Evolutionary conservation across 2,888 invertebrate species (phyloP).

Genomic region (Osedax fenrisi): DNA sequence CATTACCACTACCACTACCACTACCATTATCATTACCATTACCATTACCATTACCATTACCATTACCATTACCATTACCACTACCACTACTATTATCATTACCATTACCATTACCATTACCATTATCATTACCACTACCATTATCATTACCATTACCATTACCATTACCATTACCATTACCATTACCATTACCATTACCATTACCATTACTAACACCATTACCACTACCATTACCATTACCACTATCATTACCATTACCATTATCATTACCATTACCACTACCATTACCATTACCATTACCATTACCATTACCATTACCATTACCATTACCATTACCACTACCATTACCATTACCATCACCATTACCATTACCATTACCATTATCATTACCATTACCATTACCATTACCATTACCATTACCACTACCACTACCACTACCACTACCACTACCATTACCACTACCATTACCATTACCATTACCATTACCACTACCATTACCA

Average conservation of each 20-base stretch:
- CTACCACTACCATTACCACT: slow-evolving; percentile 24
- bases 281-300: too few species aligned
- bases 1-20: not conserved
- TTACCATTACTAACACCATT: slow-evolving; percentile 1
- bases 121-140: slow-evolving; percentile 9
- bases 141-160: slow-evolving; percentile 12
- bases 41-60: slow-evolving; percentile 52
- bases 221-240: not conserved
- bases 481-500: not conserved
- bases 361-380: slow-evolving; percentile 16
- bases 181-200: slow-evolving; percentile 15
- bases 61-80: slow-evolving; percentile 43
- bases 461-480: slow-evolving; percentile 21
- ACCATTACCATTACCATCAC: slow-evolving; percentile 18
- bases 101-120: slow-evolving; percentile 33
- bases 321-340: too few species aligned
- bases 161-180: slow-evolving; percentile 19
- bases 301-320: too few species aligned
- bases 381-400: slow-evolving; percentile 4
- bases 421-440: slow-evolving; percentile 22
- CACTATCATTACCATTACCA: slow-evolving; percentile 11
- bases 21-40: not conserved
- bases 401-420: not conserved
- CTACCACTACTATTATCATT: slow-evolving; percentile 46
- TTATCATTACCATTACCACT: slow-evolving; percentile 1